phyloP scores from a whole-genome alignment of 2,113 vertebrate species.

The Centropus bengalensis region DNA sequence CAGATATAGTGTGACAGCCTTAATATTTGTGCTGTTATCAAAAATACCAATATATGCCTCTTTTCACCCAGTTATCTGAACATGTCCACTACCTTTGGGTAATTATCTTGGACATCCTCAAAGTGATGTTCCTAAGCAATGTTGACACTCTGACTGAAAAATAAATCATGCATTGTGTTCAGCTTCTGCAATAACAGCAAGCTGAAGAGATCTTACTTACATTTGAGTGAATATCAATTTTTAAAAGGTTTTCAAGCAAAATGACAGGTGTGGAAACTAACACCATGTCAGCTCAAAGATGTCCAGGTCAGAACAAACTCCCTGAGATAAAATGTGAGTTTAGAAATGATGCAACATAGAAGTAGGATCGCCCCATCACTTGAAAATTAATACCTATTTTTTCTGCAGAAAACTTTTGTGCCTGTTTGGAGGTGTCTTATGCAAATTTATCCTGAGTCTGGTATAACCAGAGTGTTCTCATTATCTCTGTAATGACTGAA shows the following conservation, averaged over 20 bases:
- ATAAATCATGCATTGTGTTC: not conserved
- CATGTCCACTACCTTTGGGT: not conserved
- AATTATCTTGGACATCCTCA: not conserved
- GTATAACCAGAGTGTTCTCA: not conserved
- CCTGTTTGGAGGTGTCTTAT: not conserved
- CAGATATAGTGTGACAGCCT: not conserved
- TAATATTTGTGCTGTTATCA: not conserved
- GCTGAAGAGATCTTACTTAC: not conserved
- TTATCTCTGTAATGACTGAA: constrained; percentile 1
- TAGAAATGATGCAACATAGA: not conserved
- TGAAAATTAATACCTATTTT: not conserved
- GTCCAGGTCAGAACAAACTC: not conserved
- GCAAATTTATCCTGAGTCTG: not conserved
- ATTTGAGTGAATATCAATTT: not conserved
- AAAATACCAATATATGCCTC: not conserved
- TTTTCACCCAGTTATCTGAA: not conserved
- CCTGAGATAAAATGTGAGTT: not conserved
- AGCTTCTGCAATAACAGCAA: not conserved
- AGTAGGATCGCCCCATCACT: rapidly evolving
- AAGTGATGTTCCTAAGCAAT: not conserved
- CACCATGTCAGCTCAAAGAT: not conserved
- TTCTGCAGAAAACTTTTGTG: not conserved
- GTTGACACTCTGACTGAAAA: not conserved
- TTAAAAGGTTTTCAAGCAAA: not conserved
- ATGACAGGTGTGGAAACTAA: not conserved